Evolutionary conservation across 2,888 invertebrate species (phyloP).

Genomic region (Dastarcus helophoroides): DNA sequence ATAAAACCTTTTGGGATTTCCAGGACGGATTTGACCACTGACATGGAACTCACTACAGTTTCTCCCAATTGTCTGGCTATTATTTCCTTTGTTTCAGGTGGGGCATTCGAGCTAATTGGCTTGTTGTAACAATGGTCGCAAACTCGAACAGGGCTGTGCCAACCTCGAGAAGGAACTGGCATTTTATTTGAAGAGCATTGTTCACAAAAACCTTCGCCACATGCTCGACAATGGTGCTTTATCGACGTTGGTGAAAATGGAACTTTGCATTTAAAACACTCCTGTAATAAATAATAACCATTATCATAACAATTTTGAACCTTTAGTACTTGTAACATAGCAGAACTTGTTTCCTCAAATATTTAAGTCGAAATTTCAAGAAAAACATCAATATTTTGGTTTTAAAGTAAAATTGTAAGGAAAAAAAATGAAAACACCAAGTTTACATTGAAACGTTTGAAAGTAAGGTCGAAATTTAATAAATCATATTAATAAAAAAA

Average conservation of each 20-base stretch:
- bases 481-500: no score
- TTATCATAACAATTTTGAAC: no score
- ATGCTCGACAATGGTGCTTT: conserved; percentile 67
- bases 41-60: conserved; percentile 58
- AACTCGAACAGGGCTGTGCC: conserved; percentile 59
- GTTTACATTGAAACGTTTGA: no score
- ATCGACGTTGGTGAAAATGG: conserved; percentile 44
- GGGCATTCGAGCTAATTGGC: conserved; percentile 11
- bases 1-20: conserved; percentile 67
- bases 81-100: conserved; percentile 34
- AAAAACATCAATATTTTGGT: no score
- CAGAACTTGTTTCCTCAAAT: no score
- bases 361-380: no score
- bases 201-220: conserved; percentile 72
- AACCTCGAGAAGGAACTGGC: conserved; percentile 61
- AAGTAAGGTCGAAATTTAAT: no score
- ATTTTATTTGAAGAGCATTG: conserved; percentile 53
- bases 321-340: no score
- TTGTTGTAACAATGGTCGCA: conserved; percentile 54
- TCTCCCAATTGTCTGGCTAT: conserved; percentile 55
- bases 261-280: conserved; percentile 53
- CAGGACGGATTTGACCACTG: conserved; percentile 56
- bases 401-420: no score
- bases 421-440: no score
- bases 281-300: no score